These are phyloP conservation scores for Hyalella azteca DNA, from an alignment of 2,888 invertebrate species.

Conservation along the genomic window DNA sequence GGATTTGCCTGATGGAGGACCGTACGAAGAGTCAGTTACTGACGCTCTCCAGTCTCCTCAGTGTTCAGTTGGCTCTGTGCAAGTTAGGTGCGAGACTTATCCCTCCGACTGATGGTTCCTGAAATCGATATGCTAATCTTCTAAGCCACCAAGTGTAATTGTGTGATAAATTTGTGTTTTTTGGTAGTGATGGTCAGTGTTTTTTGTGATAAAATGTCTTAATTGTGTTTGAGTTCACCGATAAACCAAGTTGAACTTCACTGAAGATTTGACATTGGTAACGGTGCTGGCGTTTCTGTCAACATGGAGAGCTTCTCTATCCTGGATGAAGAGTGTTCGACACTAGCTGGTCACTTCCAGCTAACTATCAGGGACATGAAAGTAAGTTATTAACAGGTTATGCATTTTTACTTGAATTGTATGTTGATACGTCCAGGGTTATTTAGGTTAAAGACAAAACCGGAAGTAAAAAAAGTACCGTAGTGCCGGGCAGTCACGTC, in stretches of 20 bases:
- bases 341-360: slow-evolving; percentile 91
- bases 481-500: too few species aligned
- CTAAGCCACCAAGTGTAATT: not conserved
- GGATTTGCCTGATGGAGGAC: too few species aligned
- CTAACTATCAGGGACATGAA: slow-evolving; percentile 96
- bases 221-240: not conserved
- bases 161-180: not conserved
- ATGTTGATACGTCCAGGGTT: too few species aligned
- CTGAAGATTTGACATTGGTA: slow-evolving; percentile 1
- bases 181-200: not conserved
- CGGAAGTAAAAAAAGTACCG: too few species aligned
- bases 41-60: too few species aligned
- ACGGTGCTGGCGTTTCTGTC: not conserved
- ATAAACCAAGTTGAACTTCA: not conserved
- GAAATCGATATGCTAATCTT: slow-evolving; percentile 5
- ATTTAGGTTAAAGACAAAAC: too few species aligned
- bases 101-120: not conserved
- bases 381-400: too few species aligned
- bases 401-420: too few species aligned
- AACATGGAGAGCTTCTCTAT: slow-evolving; percentile 66
- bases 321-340: slow-evolving; percentile 77
- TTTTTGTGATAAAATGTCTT: not conserved
- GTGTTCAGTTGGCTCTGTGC: not conserved
- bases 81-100: not conserved
- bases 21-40: too few species aligned